Evolutionary conservation across 2,797 vertebrate species (phyloP).

Genomic region (Borostomias antarcticus): DNA sequence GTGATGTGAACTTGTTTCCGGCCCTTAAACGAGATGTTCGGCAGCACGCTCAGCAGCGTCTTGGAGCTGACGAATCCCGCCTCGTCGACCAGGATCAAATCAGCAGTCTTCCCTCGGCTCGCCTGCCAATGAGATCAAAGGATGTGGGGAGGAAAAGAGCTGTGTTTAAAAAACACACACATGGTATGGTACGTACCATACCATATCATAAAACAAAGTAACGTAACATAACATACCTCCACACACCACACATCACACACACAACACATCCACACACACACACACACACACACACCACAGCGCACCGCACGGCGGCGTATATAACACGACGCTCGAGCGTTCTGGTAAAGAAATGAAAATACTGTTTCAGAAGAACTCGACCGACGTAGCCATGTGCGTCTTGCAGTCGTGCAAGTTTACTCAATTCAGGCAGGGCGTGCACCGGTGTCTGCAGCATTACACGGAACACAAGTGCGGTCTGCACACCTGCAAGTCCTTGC

Average conservation of each 20-base stretch:
- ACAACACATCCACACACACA: too few relatives aligned
- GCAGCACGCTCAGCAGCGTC: not conserved
- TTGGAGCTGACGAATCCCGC: slow-evolving; percentile 1
- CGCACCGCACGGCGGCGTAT: too few relatives aligned
- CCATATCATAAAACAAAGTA: too few relatives aligned
- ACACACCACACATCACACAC: too few relatives aligned
- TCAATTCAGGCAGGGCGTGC: not conserved
- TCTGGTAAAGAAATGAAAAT: not conserved
- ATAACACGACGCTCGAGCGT: too few relatives aligned
- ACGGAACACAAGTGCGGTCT: slow-evolving; percentile 6
- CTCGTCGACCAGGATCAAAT: slow-evolving; percentile 5
- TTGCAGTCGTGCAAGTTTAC: not conserved
- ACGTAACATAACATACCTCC: too few relatives aligned
- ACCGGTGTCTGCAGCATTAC: not conserved
- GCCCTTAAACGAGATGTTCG: not conserved
- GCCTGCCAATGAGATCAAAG: not conserved
- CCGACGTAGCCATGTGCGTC: not conserved
- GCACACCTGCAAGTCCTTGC: slow-evolving; percentile 1
- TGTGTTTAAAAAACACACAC: not conserved
- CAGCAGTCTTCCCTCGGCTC: slow-evolving; percentile 4
- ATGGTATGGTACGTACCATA: too few relatives aligned
- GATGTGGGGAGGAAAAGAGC: not conserved
- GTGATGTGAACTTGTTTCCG: slow-evolving; percentile 11
- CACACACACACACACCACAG: too few relatives aligned
- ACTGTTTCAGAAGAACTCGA: not conserved